Percentiles rank a stretch among this genome's conserved stretches.
Conservation (phyloP, 1,140 invertebrate genomes). For the Paramacrobiotus metropolitanus region DNA sequence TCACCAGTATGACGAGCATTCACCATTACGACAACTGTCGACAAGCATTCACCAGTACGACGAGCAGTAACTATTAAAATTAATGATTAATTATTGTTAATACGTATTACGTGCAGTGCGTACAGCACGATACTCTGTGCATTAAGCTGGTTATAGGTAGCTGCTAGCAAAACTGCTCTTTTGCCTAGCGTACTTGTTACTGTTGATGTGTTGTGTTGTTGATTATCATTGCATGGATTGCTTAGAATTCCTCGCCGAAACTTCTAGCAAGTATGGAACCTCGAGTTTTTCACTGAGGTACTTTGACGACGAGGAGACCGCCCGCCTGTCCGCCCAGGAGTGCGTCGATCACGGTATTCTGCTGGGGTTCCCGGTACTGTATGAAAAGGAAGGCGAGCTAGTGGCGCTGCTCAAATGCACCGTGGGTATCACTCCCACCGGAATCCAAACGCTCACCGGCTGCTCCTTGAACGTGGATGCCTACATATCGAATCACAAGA, state of each 20-base stretch:
- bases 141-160: no score
- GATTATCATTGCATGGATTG: no score
- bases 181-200: neutral
- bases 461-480: conserved; percentile 55
- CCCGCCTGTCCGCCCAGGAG: conserved; percentile 86
- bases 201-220: conserved; percentile 7
- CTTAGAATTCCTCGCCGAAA: conserved; percentile 66
- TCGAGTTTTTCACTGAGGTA: conserved; percentile 46
- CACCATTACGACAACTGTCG: no score
- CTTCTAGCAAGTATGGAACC: conserved; percentile 42
- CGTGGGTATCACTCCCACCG: conserved; percentile 79
- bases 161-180: no score
- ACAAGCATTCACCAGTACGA: no score
- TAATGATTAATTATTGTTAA: no score
- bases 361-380: conserved; percentile 76
- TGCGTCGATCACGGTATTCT: conserved; percentile 93
- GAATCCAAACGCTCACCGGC: conserved; percentile 82
- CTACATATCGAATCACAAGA: conserved; percentile 53
- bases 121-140: no score
- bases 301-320: conserved; percentile 90
- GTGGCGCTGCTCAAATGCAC: conserved; percentile 98
- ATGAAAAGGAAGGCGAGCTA: conserved; percentile 47
- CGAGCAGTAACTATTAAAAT: no score
- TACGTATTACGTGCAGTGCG: no score
- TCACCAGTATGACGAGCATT: no score